Evolutionary conservation across 1,140 invertebrate species (phyloP).

Genomic region (Atta texana): DNA sequence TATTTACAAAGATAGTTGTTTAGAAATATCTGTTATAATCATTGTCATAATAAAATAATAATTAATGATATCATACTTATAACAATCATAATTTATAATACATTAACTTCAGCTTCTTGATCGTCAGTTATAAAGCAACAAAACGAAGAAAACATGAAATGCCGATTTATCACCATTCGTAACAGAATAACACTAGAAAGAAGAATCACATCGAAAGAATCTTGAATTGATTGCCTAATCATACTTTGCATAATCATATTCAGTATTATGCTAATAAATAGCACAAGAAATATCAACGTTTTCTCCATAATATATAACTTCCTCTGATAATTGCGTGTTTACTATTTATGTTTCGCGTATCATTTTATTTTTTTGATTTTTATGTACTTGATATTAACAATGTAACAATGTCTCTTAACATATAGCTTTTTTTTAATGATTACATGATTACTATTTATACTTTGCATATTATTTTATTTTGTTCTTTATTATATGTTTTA

Average conservation of each 20-base stretch:
- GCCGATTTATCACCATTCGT: neutral
- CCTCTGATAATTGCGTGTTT: neutral
- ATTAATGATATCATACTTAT: constrained; percentile 50
- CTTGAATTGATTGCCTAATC: too few relatives aligned
- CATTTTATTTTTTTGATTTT: too few relatives aligned
- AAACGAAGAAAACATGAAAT: constrained; percentile 49
- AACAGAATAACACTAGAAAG: constrained; percentile 1
- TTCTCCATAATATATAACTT: neutral
- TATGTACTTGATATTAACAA: too few relatives aligned
- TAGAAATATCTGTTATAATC: neutral
- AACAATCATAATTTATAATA: neutral
- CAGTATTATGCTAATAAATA: too few relatives aligned
- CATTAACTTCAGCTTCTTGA: constrained; percentile 7
- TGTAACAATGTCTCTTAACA: too few relatives aligned
- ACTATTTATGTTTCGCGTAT: neutral
- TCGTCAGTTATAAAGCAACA: neutral
- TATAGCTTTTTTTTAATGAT: too few relatives aligned
- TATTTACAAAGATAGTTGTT: constrained; percentile 1
- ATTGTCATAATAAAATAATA: constrained; percentile 6
- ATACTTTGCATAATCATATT: too few relatives aligned
- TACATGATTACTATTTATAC: too few relatives aligned
- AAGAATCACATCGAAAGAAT: neutral
- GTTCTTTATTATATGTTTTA: neutral
- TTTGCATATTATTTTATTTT: too few relatives aligned
- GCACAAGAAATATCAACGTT: too few relatives aligned